These are phyloP conservation scores for Arenicola marina DNA, from an alignment of 2,888 invertebrate species.

Conservation along the genomic window DNA sequence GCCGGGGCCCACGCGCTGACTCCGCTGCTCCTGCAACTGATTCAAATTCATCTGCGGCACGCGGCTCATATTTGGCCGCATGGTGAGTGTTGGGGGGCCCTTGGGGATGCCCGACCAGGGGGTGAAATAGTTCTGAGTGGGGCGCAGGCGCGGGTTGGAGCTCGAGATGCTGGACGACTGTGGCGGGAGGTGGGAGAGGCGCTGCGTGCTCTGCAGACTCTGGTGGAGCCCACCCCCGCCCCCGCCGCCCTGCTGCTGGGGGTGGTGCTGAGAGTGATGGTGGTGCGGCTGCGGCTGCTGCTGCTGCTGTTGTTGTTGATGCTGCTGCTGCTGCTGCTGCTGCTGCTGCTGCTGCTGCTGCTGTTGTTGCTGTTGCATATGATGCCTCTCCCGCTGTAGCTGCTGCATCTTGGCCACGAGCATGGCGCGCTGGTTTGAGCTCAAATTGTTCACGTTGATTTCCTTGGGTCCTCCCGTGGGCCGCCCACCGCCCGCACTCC, in stretches of 20 bases:
- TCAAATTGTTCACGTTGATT: neutral
- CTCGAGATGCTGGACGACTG: constrained; percentile 28
- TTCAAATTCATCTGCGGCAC: constrained; percentile 22
- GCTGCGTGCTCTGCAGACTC: constrained; percentile 4
- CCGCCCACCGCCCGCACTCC: too few species aligned
- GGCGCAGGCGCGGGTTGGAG: constrained; percentile 17
- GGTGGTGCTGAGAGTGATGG: neutral
- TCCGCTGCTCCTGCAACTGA: constrained; percentile 28
- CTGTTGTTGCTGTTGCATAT: constrained; percentile 20
- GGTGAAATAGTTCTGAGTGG: neutral
- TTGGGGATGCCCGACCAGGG: neutral
- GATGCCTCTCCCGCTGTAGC: constrained; percentile 16
- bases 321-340: constrained; percentile 12
- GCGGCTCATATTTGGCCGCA: neutral
- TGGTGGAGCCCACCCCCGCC: too few species aligned
- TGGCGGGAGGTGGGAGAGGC: constrained; percentile 18
- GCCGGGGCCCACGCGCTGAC: constrained; percentile 11
- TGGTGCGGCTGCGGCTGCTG: neutral
- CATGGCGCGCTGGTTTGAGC: neutral
- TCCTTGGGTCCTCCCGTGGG: too few species aligned
- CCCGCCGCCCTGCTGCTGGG: neutral
- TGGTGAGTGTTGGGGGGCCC: constrained; percentile 1
- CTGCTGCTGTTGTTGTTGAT: constrained; percentile 7
- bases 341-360: constrained; percentile 16
- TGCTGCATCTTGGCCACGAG: constrained; percentile 7